Conservation (phyloP, 2,888 invertebrate genomes). For the Hesperia comma region DNA sequence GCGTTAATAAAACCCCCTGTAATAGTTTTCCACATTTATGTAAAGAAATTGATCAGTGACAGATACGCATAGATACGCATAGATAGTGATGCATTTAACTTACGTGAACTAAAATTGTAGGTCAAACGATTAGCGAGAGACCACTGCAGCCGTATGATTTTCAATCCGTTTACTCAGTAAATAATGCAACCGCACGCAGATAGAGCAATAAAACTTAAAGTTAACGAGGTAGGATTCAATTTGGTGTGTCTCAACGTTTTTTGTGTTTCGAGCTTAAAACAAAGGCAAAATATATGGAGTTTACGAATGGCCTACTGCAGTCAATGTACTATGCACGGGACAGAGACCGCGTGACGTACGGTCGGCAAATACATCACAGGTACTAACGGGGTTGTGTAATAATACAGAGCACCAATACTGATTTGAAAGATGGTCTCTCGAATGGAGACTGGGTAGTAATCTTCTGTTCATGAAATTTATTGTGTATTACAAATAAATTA, state of each 20-base stretch:
- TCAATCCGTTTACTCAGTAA: background rate
- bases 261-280: background rate
- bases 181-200: background rate
- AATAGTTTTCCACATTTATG: too few species aligned
- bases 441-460: too few species aligned
- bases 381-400: background rate
- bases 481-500: too few species aligned
- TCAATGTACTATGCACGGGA: conserved; percentile 12
- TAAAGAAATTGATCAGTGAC: too few species aligned
- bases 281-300: conserved; percentile 15
- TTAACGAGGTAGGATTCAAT: background rate
- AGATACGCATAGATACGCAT: too few species aligned
- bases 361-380: conserved; percentile 8
- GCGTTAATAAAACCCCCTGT: too few species aligned
- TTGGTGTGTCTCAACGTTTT: background rate
- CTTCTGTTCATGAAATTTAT: too few species aligned
- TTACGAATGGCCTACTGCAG: conserved; percentile 14
- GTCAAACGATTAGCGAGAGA: background rate
- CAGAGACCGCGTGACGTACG: conserved; percentile 8
- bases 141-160: background rate
- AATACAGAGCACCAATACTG: too few species aligned
- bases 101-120: background rate
- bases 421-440: too few species aligned
- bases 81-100: too few species aligned
- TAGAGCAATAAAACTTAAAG: background rate